Base-by-base conservation (phyloP, 2,888 invertebrate genomes). In the Lottia gigantea region DNA sequence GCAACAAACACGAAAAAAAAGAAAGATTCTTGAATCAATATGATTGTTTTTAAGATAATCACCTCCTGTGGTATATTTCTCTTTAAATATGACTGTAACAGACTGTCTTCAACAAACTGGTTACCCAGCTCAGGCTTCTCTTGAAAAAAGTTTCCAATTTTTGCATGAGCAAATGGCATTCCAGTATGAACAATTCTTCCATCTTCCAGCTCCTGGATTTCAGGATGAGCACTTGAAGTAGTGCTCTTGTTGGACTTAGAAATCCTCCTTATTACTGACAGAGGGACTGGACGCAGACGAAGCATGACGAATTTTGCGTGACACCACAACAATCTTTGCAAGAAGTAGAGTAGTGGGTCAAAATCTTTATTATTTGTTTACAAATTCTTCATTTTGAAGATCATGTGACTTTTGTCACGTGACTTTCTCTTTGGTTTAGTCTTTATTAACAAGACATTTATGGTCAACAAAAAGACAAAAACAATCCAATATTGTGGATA, bases 121-220 rank as follows among this genome's bases (percentile, higher is more conserved):
- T 90, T 90, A 8, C 83, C 81, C 45, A 90, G 76, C 61, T 75
- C 70, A 15, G 90, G 90, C 55, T 79, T 78, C 12, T 83, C 83
- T 79, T 90, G 90, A 49, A 85, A 82, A 78, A 90, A 90, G 1
- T 73, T 71, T 12, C 90, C 89, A 23, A 84, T 70, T 72, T 81
- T 84, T 4, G 87, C 85, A 64, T 74, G 71, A 0, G 82, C 74
- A 78, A 83, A 83, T 15, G 78, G 78, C 14, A 69, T 25, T 55
- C 55, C 55, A 55, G 19, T 11, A 14, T 55, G 23, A 19, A 31
- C 23, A 31, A 47, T 12, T 15, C 49, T 40, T 1, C 26, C 23
- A n/a, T n/a, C 19, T 46, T 62, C 65, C 11, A 70, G 46, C 62
- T 62, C 69, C 49, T 69, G 46, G 11, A 70, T 46, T 2, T 61